These are phyloP conservation scores for Manacus vitellinus DNA, from an alignment of 2,113 vertebrate genomes.

Conservation along the genomic window DNA sequence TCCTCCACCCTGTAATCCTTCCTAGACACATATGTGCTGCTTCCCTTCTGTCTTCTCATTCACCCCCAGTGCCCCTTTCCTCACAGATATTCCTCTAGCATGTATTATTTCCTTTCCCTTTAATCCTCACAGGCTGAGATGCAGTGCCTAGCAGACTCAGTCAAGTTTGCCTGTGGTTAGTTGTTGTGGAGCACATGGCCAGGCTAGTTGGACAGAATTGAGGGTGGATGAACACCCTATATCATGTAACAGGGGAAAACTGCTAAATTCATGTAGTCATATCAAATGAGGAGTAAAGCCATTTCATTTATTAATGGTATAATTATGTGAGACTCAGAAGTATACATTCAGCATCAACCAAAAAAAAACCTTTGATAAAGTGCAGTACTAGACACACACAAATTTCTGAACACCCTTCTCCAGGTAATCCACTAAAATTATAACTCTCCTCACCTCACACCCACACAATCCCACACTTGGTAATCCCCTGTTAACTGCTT, in stretches of 20 bases:
- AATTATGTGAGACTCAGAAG: background rate
- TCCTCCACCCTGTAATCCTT: background rate
- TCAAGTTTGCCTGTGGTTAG: background rate
- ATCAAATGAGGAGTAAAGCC: background rate
- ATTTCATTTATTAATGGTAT: background rate
- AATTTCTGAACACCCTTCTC: background rate
- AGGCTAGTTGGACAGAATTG: background rate
- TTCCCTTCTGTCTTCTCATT: background rate
- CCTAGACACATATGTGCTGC: background rate
- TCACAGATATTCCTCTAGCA: background rate
- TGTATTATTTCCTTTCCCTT: background rate
- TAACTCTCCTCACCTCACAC: background rate
- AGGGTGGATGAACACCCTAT: background rate
- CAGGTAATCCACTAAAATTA: background rate
- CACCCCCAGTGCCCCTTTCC: background rate
- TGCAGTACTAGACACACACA: background rate
- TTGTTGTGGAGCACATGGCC: background rate
- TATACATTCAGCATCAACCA: background rate
- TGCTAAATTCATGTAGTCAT: background rate
- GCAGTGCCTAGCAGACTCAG: background rate
- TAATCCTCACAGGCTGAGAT: background rate
- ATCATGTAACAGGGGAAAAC: background rate
- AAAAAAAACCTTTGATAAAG: background rate
- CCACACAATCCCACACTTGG: no score
- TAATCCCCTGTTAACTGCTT: background rate